These are phyloP conservation scores for Trachelus stipa DNA, from an alignment of 2,888 invertebrate genomes.

Conservation along the genomic window DNA sequence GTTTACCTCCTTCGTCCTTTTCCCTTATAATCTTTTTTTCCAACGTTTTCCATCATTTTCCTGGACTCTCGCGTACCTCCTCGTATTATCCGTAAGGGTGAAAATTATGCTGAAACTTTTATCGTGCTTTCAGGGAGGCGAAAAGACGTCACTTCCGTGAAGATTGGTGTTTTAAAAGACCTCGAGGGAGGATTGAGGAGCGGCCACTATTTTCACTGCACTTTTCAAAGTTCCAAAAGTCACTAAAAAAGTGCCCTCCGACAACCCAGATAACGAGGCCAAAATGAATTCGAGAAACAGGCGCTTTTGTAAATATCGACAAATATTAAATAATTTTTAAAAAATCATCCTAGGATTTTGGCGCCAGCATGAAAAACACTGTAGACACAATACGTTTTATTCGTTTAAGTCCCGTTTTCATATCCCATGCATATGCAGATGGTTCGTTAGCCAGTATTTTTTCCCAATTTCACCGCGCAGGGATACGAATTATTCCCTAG, in stretches of 20 bases:
- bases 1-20: background rate
- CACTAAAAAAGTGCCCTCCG: background rate
- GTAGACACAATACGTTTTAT: background rate
- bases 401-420: background rate
- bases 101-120: slow-evolving; percentile 7
- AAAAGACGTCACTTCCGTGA: background rate
- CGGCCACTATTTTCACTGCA: background rate
- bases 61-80: background rate
- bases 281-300: background rate
- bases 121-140: background rate
- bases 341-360: background rate
- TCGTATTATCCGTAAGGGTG: background rate
- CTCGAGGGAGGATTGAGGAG: background rate
- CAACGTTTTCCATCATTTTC: background rate
- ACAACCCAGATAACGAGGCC: background rate
- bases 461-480: background rate
- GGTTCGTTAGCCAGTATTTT: background rate
- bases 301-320: background rate
- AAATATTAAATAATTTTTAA: background rate
- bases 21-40: background rate
- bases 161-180: background rate
- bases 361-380: background rate
- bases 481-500: background rate
- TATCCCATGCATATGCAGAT: background rate
- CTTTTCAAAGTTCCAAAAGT: background rate